Evolutionary conservation across 2,797 vertebrate genomes (phyloP).

Genomic region (Oophaga sylvatica): DNA sequence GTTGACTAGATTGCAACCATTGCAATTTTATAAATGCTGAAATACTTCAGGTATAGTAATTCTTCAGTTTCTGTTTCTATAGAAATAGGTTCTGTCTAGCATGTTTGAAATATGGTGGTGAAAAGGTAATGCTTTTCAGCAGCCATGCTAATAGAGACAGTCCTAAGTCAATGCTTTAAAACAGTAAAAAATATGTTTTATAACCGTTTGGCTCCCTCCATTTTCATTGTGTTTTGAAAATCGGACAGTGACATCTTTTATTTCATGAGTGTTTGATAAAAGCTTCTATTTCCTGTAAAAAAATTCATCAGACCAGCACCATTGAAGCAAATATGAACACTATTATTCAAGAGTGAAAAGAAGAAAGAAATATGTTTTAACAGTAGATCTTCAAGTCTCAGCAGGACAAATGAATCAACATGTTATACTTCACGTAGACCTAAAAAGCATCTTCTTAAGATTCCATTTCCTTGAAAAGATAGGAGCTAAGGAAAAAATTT

Average conservation of each 20-base stretch:
- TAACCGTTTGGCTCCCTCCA: neutral
- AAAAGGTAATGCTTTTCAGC: neutral
- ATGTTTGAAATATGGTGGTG: neutral
- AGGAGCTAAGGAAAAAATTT: conserved; percentile 11
- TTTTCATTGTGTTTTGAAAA: neutral
- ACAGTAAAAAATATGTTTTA: neutral
- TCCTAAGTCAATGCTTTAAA: neutral
- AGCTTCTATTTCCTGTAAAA: conserved; percentile 1
- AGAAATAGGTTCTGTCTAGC: neutral
- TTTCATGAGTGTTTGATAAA: neutral
- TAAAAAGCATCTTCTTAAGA: conserved; percentile 29
- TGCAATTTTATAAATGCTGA: neutral
- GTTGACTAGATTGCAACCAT: neutral
- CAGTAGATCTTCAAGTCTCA: conserved; percentile 28
- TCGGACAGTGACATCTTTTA: neutral
- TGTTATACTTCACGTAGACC: conserved; percentile 15
- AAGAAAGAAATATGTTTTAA: conserved; percentile 5
- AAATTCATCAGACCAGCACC: neutral
- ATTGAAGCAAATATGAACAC: neutral
- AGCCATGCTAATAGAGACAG: neutral
- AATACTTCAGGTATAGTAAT: neutral
- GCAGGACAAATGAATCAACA: conserved; percentile 34
- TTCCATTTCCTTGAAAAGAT: conserved; percentile 22
- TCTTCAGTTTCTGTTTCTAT: neutral
- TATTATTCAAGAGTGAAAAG: conserved; percentile 8